Evolutionary conservation across 1,140 invertebrate genomes (phyloP).

Genomic region (Globodera ellingtonae): DNA sequence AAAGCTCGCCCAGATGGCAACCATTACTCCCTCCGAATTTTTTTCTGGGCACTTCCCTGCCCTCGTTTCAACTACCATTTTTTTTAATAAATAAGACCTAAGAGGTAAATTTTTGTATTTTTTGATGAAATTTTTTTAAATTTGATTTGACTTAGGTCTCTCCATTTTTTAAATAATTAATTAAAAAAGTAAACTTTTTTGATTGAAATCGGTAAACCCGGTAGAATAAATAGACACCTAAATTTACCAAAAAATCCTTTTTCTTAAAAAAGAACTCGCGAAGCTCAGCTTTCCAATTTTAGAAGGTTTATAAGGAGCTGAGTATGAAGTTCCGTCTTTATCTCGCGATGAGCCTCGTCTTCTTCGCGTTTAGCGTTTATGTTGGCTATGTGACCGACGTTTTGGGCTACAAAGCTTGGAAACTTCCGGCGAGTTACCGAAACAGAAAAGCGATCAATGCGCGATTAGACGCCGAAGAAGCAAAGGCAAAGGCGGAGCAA

Average conservation of each 20-base stretch:
- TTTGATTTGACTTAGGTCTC: too few relatives aligned
- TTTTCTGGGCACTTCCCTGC: too few relatives aligned
- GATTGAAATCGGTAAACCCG: too few relatives aligned
- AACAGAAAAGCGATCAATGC: conserved; percentile 21
- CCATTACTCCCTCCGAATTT: neutral
- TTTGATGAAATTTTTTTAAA: too few relatives aligned
- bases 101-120: too few relatives aligned
- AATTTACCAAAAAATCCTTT: neutral
- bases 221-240: too few relatives aligned
- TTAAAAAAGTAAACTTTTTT: too few relatives aligned
- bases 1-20: too few relatives aligned
- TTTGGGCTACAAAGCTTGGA: neutral
- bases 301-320: conserved; percentile 19
- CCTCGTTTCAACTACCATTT: too few relatives aligned
- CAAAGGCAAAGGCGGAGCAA: neutral
- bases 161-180: too few relatives aligned
- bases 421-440: neutral
- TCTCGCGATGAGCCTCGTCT: neutral
- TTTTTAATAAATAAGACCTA: too few relatives aligned
- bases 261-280: neutral
- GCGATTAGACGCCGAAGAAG: conserved; percentile 15
- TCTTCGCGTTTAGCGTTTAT: conserved; percentile 1
- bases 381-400: neutral
- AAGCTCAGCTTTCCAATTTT: neutral
- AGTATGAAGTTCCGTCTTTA: conserved; percentile 11